These are phyloP conservation scores for Miniopterus natalensis DNA, from an alignment of 2,113 vertebrate species.

Conservation along the genomic window DNA sequence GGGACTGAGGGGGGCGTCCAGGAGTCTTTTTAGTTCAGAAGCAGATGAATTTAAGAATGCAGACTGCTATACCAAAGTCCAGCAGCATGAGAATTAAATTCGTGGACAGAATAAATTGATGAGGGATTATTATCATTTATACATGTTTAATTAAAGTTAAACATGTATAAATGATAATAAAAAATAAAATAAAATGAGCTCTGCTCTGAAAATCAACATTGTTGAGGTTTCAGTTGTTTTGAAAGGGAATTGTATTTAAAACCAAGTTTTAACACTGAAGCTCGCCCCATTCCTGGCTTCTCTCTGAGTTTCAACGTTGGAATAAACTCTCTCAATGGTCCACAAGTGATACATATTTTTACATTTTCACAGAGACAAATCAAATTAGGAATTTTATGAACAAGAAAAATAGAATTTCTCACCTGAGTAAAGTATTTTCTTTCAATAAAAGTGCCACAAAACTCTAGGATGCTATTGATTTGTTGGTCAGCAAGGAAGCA, in stretches of 20 bases:
- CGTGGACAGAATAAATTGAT: background rate
- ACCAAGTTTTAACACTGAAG: background rate
- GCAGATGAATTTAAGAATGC: background rate
- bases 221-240: background rate
- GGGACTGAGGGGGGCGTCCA: background rate
- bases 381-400: conserved; percentile 53
- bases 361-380: conserved; percentile 3
- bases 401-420: conserved; percentile 45
- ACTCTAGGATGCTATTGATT: conserved; percentile 30
- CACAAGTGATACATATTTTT: background rate
- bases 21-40: conserved; percentile 33
- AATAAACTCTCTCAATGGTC: background rate
- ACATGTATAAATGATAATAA: background rate
- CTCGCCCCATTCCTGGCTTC: background rate
- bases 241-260: background rate
- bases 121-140: background rate
- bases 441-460: conserved; percentile 20
- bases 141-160: conserved; percentile 21
- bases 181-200: background rate
- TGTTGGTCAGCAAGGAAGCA: background rate
- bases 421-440: background rate
- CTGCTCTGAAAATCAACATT: background rate
- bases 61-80: background rate
- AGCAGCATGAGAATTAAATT: background rate
- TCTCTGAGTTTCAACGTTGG: background rate